phyloP scores from a whole-genome alignment of 1,140 invertebrate genomes.

The Heterodera schachtii region DNA sequence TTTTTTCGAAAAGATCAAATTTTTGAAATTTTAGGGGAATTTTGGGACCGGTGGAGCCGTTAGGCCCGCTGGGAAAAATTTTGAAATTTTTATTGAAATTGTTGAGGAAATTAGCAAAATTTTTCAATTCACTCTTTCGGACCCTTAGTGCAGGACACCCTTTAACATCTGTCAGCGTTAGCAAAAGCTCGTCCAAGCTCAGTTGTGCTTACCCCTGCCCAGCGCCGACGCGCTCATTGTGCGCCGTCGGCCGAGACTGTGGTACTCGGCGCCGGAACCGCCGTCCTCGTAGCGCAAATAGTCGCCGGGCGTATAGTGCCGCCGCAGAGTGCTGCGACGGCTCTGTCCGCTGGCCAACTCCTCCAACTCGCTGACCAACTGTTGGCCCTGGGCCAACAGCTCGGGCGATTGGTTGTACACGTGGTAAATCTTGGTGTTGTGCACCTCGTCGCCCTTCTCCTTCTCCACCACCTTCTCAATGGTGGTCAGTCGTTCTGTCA shows the following conservation, averaged over 20 bases:
- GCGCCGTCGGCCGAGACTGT: conserved; percentile 56
- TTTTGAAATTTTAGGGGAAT: too few relatives aligned
- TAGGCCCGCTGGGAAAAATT: too few relatives aligned
- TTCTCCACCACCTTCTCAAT: conserved; percentile 57
- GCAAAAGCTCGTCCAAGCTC: too few relatives aligned
- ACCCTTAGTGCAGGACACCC: too few relatives aligned
- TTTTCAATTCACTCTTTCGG: too few relatives aligned
- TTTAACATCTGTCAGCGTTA: too few relatives aligned
- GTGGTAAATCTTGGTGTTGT: conserved; percentile 65
- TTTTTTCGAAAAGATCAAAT: too few relatives aligned
- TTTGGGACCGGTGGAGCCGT: too few relatives aligned
- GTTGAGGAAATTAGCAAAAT: too few relatives aligned
- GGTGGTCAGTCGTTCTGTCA: conserved; percentile 61
- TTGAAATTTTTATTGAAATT: too few relatives aligned
- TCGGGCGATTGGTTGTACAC: conserved; percentile 57
- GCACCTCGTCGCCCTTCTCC: conserved; percentile 64
- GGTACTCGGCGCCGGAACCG: conserved; percentile 54
- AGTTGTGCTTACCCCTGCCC: conserved; percentile 51
- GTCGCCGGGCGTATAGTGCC: conserved; percentile 64
- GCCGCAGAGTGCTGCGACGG: conserved; percentile 59
- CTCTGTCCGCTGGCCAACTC: conserved; percentile 57
- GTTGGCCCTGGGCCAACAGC: conserved; percentile 40
- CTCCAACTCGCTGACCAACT: conserved; percentile 59
- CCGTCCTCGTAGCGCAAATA: conserved; percentile 59
- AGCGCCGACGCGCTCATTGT: conserved; percentile 64